Percentiles rank a stretch among this genome's conserved stretches.
phyloP scores from a whole-genome alignment of 1,140 invertebrate genomes.

The Drosophila sturtevanti region DNA sequence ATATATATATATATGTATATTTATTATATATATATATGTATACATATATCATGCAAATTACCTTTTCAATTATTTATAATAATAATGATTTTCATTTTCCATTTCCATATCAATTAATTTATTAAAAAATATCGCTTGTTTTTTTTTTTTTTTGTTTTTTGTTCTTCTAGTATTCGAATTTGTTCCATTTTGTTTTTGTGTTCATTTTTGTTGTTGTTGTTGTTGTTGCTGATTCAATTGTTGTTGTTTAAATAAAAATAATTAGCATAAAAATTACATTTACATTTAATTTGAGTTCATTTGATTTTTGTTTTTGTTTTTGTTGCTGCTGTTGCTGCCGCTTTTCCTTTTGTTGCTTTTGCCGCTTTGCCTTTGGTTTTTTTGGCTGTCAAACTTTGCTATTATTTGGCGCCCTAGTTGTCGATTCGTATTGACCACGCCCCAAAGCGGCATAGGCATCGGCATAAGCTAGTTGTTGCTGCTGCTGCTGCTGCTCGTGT shows the following conservation, averaged over 20 bases:
- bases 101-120: conserved; percentile 67
- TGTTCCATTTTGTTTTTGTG: conserved; percentile 28
- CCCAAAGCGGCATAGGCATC: conserved; percentile 87
- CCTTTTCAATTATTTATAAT: conserved; percentile 66
- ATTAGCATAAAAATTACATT: conserved; percentile 83
- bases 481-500: conserved; percentile 78
- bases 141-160: conserved; percentile 44
- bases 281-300: conserved; percentile 83
- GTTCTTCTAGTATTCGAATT: conserved; percentile 11
- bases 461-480: conserved; percentile 68
- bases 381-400: conserved; percentile 84
- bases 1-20: conserved; percentile 41
- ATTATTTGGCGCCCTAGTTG: conserved; percentile 82
- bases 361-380: conserved; percentile 60
- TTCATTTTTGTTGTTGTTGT: conserved; percentile 27
- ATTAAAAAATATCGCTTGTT: conserved; percentile 73
- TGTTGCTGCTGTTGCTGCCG: conserved; percentile 48
- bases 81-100: conserved; percentile 56
- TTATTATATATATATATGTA: conserved; percentile 40
- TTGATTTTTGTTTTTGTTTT: conserved; percentile 78
- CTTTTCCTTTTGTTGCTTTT: conserved; percentile 43
- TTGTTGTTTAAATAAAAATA: conserved; percentile 79
- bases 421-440: conserved; percentile 84
- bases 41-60: conserved; percentile 58
- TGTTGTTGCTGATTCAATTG: conserved; percentile 22